phyloP scores from a whole-genome alignment of 2,797 vertebrate species.

The Garrulus glandarius region DNA sequence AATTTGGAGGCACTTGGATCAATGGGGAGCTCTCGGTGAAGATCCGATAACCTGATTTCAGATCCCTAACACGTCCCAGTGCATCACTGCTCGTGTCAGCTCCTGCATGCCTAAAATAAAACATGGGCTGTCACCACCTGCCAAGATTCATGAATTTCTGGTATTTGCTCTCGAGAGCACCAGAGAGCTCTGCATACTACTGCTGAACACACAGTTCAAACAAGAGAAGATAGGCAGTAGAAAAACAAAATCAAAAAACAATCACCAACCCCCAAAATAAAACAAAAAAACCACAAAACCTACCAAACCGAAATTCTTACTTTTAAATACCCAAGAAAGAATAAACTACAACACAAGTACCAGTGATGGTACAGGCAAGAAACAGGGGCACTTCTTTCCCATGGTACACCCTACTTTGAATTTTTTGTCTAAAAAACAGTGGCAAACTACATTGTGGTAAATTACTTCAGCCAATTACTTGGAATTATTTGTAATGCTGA shows the following conservation, averaged over 20 bases:
- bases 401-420: neutral
- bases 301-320: neutral
- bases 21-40: neutral
- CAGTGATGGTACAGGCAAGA: neutral
- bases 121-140: neutral
- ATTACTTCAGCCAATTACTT: neutral
- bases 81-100: neutral
- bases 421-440: neutral
- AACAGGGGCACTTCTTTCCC: neutral
- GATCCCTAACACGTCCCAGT: neutral
- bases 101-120: neutral
- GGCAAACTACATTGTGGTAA: neutral
- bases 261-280: neutral
- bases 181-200: neutral
- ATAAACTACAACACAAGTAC: neutral
- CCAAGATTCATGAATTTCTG: neutral
- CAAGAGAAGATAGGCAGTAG: neutral
- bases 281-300: neutral
- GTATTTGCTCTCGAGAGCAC: neutral
- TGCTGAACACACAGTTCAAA: neutral
- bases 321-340: neutral
- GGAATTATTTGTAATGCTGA: neutral
- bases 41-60: neutral
- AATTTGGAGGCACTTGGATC: neutral
- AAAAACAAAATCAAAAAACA: neutral